These are phyloP conservation scores for Haliclona indistincta DNA, from an alignment of 37 sponge, comb jelly and placozoan genomes.

Conservation along the genomic window DNA sequence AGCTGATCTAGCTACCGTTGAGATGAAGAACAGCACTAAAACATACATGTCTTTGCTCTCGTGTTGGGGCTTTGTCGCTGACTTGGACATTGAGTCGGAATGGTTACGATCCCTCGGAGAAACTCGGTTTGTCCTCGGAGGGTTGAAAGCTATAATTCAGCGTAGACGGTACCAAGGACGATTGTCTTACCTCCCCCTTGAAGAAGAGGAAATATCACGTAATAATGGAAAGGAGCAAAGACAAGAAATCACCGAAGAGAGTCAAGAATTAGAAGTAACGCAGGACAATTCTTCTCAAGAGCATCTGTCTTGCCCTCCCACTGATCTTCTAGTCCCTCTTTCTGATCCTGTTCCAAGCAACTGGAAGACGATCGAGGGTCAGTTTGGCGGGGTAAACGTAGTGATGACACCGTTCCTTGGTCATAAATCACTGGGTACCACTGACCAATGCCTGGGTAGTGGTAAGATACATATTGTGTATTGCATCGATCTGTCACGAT, in stretches of 20 bases:
- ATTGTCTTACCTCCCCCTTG: background rate
- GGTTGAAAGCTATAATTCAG: background rate
- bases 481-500: no score
- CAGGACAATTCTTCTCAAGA: background rate
- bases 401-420: no score
- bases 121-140: slow-evolving; percentile 57
- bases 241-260: background rate
- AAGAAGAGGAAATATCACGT: slow-evolving; percentile 8
- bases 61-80: slow-evolving; percentile 84
- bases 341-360: slow-evolving; percentile 42
- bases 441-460: no score
- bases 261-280: background rate
- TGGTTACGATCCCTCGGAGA: slow-evolving; percentile 78
- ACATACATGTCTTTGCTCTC: slow-evolving; percentile 65
- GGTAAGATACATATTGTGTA: no score
- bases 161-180: background rate
- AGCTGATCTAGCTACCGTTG: slow-evolving; percentile 56
- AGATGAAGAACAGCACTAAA: slow-evolving; percentile 20
- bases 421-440: no score
- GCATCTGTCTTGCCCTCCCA: background rate
- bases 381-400: no score
- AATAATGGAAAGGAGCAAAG: background rate
- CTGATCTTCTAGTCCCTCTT: slow-evolving; percentile 23
- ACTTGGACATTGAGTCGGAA: slow-evolving; percentile 94
- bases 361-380: slow-evolving; percentile 73